Evolutionary conservation across 2,113 vertebrate species (phyloP), one percentile per base, ranked within the genome.

Genomic region (Nesogale talazaci): DNA sequence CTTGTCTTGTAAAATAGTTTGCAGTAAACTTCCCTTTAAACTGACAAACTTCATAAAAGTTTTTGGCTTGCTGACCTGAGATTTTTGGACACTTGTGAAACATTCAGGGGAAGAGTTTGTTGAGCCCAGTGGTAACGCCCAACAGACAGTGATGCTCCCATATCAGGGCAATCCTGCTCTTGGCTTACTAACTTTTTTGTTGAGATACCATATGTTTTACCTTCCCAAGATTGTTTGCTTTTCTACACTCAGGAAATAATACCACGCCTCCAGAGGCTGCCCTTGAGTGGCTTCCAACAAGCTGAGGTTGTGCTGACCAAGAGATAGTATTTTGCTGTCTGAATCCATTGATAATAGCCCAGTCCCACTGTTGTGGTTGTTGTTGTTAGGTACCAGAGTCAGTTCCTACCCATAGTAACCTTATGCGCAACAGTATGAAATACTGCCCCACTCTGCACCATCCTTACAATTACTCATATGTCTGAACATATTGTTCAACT

Each of bases 241-340:
- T 42, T 70, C 82, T 88, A 8, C 42, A 83, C 42, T 46, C 42
- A 83, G 85, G 23, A 61, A 31, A 56, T 2, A 15, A 5, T 65
- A 70, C n/a, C 81, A 88, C 4, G 0, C 59, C 83, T 84, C 38
- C 0, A 0, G 74, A 80, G 12, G 29, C 78, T 69, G 9, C 6
- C 4, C 17, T 65, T 22, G 61, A 1, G 25, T 83, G 36, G n/a
- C 10, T 59, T 20, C 69, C 59, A 16, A 29, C 1, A 31, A 87
- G 31, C 36, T 81, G 29, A 86, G 34, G n/a, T 89, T 57, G 52
- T 0, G 0, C 36, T 63, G 34, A 46, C 86, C 81, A 95, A 91
- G 94, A 95, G 86, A 90, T 90, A 1, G 59, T 42, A 74, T 76
- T 90, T 86, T 82, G 95, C 96, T 57, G 22, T 84, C 52, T 86